Conservation (phyloP, 2,888 invertebrate genomes). For the Melanargia galathea region DNA sequence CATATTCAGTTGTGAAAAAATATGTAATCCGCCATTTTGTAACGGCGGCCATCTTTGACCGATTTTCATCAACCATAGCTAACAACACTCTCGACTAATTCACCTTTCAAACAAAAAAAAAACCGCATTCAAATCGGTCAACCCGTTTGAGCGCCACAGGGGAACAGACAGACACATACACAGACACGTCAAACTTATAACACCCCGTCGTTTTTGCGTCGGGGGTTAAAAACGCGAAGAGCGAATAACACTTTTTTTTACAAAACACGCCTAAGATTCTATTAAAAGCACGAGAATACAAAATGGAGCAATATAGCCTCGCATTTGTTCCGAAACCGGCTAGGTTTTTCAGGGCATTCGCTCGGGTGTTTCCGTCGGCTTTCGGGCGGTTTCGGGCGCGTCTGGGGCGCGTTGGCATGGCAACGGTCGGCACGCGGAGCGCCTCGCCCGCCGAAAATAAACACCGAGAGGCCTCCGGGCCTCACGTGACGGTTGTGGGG, state of each 20-base stretch:
- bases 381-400: conserved; percentile 61
- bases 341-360: conserved; percentile 42
- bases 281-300: conserved; percentile 14
- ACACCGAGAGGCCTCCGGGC: conserved; percentile 52
- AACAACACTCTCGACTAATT: no score
- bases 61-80: no score
- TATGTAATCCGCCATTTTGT: no score
- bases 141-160: no score
- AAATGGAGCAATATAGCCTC: conserved; percentile 23
- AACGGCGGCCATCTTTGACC: no score
- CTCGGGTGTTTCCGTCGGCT: conserved; percentile 53
- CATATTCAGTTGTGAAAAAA: no score
- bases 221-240: no score
- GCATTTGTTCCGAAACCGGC: conserved; percentile 26
- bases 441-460: conserved; percentile 73
- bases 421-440: conserved; percentile 64
- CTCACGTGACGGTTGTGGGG: conserved; percentile 36
- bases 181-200: no score
- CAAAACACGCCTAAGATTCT: conserved; percentile 12
- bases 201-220: no score
- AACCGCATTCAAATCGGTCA: no score
- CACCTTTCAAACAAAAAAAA: no score
- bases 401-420: conserved; percentile 74
- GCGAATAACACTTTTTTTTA: neutral
- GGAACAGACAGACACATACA: no score